phyloP scores from a whole-genome alignment of 92 coral and sea anemone species.

The Phenganax marumi region DNA sequence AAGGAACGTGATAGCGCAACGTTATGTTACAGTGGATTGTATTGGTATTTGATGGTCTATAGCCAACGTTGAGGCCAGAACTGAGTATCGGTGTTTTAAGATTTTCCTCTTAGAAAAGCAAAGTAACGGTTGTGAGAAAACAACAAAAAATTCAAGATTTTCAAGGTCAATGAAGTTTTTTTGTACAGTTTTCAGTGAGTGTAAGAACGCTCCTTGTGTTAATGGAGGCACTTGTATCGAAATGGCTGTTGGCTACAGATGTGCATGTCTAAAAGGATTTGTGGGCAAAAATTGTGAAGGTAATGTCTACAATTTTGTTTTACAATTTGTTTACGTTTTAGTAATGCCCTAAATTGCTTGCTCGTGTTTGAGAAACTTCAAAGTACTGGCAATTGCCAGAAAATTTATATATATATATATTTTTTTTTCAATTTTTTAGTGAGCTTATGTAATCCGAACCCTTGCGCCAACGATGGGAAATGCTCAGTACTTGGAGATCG shows the following conservation, averaged over 20 bases:
- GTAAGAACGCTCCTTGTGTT: slow-evolving; percentile 69
- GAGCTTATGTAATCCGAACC: slow-evolving; percentile 63
- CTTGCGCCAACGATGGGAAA: slow-evolving; percentile 71
- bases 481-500: slow-evolving; percentile 64
- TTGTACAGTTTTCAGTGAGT: slow-evolving; percentile 75
- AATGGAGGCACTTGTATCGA: slow-evolving; percentile 87
- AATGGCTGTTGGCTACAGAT: slow-evolving; percentile 65
- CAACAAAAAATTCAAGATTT: too few species aligned
- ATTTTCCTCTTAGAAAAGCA: too few species aligned
- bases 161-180: neutral
- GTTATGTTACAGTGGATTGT: too few species aligned
- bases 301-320: neutral
- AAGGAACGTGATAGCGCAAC: neutral
- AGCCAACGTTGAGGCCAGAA: too few species aligned
- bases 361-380: too few species aligned
- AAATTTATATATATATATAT: neutral
- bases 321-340: too few species aligned
- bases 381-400: neutral
- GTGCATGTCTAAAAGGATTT: slow-evolving; percentile 78
- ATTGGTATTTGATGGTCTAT: too few species aligned
- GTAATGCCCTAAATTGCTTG: too few species aligned
- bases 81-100: too few species aligned
- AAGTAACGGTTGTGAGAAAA: too few species aligned
- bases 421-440: neutral
- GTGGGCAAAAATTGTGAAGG: slow-evolving; percentile 90